Evolutionary conservation across 92 coral and sea anemone genomes (phyloP), one percentile per base, ranked within the genome.

Genomic region (Pocillopora grandis): DNA sequence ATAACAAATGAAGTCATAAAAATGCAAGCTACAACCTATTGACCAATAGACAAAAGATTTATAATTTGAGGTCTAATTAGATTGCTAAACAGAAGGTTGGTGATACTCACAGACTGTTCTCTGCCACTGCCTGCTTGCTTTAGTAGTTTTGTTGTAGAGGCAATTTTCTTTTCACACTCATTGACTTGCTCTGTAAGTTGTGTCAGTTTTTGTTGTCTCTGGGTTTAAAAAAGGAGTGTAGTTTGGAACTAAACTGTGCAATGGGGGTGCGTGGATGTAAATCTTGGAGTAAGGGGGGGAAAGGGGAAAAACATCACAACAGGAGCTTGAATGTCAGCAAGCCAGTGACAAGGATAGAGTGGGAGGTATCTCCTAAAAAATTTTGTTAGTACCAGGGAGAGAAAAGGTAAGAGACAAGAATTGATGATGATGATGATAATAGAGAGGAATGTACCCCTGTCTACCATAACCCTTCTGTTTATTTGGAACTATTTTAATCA

Each of bases 131-230:
- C 91, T 8, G 98, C 93, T 76, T 90, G 87, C 78, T 90, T 85
- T 68, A 95, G 85, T 64, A 86, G 89, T 78, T 92, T 90, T 58
- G 87, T 84, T 12, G 92, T 62, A 57, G 92, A 78, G 19, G 87
- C 82, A 76, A 90, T 74, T 87, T 92, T 95, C 81, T 90, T 80
- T 75, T 94, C 94, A 75, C 87, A 88, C n/a, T 90, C 95, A 56
- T 80, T 78, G 75, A 92, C 77, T 20, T 93, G 92, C 77, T 82
- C 82, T 10, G 93, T 90, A 12, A 93, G 87, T 11, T 93, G 95
- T 70, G 92, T 91, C 62, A 95, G 87, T 71, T 94, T 95, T 48
- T 90, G 84, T 69, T 94, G 91, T 18, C 97, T 85, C 98, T 95
- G 72, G 58, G 77, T 61, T 75, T 6, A 19, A 52, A 82, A 37